phyloP scores from a whole-genome alignment of 2,888 invertebrate species.

The Synergus itoensis region DNA sequence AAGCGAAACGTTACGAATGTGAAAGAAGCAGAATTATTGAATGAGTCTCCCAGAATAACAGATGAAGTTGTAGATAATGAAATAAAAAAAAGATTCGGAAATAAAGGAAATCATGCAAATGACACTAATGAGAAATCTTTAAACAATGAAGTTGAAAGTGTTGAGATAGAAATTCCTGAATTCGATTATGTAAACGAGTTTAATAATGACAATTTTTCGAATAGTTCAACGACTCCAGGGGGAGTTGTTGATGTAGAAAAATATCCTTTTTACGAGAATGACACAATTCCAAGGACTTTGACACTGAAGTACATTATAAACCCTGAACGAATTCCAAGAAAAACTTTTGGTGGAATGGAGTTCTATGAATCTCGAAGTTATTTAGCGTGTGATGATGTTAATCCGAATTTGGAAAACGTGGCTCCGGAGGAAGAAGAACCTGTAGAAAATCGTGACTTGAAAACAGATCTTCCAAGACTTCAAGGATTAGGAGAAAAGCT shows the following conservation, averaged over 20 bases:
- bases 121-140: neutral
- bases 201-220: conserved; percentile 41
- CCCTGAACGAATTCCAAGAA: conserved; percentile 82
- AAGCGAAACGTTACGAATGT: neutral
- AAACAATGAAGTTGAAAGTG: conserved; percentile 59
- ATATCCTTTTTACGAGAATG: conserved; percentile 84
- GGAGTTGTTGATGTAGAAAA: conserved; percentile 74
- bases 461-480: conserved; percentile 78
- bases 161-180: conserved; percentile 66
- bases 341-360: conserved; percentile 83
- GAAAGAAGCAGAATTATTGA: conserved; percentile 57
- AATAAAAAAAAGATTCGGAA: conserved; percentile 63
- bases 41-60: conserved; percentile 62
- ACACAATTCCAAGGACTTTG: conserved; percentile 79
- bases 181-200: conserved; percentile 57
- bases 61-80: conserved; percentile 67
- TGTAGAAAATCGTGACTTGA: conserved; percentile 62
- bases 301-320: conserved; percentile 85
- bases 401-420: conserved; percentile 67
- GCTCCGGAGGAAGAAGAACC: conserved; percentile 70
- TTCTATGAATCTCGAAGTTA: conserved; percentile 84
- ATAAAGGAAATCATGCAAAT: conserved; percentile 43
- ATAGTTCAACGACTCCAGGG: conserved; percentile 47
- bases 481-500: conserved; percentile 86
- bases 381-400: conserved; percentile 73